Conservation (phyloP, 2,113 vertebrate species). For the Poecilia latipinna region DNA sequence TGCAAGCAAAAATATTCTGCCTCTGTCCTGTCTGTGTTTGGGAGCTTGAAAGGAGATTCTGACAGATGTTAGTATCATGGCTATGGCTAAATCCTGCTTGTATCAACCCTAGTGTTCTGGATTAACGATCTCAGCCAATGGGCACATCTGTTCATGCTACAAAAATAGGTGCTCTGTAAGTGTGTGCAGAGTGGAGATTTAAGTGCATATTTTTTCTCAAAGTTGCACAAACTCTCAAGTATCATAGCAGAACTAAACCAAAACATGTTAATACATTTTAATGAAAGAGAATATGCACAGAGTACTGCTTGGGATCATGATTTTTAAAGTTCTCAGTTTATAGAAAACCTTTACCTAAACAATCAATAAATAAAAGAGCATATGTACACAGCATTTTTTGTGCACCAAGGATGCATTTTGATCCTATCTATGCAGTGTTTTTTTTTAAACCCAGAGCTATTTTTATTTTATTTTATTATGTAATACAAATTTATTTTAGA, state of each 20-base stretch:
- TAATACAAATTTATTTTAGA: too few species aligned
- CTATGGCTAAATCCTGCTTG: conserved; percentile 77
- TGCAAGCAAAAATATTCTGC: conserved; percentile 30
- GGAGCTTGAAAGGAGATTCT: conserved; percentile 47
- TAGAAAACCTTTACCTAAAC: neutral
- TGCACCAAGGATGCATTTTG: too few species aligned
- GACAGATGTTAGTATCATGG: conserved; percentile 80
- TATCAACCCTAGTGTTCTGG: conserved; percentile 72
- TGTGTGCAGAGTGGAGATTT: conserved; percentile 24
- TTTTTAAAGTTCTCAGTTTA: neutral
- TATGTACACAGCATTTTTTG: too few species aligned
- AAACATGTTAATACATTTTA: neutral
- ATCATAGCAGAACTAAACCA: conserved; percentile 13
- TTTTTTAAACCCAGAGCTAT: too few species aligned
- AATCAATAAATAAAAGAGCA: too few species aligned
- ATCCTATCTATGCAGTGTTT: too few species aligned
- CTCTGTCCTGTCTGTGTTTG: conserved; percentile 34
- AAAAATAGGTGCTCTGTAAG: conserved; percentile 58
- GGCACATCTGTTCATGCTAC: conserved; percentile 74
- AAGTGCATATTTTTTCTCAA: neutral
- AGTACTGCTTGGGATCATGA: too few species aligned
- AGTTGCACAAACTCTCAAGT: conserved; percentile 24
- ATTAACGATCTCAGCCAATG: conserved; percentile 77
- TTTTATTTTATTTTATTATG: too few species aligned
- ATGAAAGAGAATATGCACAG: neutral